These are phyloP conservation scores for Mystacornis crossleyi DNA, from an alignment of 2,113 vertebrate species.

Conservation along the genomic window DNA sequence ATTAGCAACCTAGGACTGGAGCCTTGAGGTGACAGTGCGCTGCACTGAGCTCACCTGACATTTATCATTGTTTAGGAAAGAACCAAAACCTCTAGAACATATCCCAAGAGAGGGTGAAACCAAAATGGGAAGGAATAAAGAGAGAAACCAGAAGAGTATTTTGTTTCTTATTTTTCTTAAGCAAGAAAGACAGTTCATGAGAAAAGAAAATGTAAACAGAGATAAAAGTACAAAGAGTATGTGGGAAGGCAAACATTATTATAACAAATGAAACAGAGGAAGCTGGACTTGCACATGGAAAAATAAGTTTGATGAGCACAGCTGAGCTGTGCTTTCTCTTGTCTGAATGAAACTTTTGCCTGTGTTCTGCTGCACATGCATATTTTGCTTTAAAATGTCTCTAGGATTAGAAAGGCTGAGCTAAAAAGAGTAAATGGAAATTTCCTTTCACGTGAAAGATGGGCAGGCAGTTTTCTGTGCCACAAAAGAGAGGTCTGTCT, in stretches of 20 bases:
- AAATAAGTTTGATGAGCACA: background rate
- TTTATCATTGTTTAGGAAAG: background rate
- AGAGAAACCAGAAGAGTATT: background rate
- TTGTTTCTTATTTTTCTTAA: background rate
- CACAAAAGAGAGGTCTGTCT: background rate
- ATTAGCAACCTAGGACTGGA: background rate
- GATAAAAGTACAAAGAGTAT: background rate
- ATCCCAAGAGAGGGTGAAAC: background rate
- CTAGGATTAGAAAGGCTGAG: background rate
- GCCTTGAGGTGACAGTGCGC: background rate
- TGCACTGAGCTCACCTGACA: background rate
- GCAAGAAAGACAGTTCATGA: background rate
- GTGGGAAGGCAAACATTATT: background rate
- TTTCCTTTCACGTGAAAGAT: background rate
- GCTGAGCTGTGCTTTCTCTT: background rate
- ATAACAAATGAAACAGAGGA: background rate
- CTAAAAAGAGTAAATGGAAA: background rate
- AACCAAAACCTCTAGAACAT: background rate
- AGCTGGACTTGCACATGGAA: background rate
- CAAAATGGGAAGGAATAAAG: background rate
- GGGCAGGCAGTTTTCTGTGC: background rate
- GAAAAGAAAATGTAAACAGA: constrained; percentile 11
- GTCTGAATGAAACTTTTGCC: background rate
- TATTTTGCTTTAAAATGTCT: constrained; percentile 9
- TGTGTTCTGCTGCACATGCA: background rate